Evolutionary conservation across 2,797 vertebrate species (phyloP).

Genomic region (Linurgus olivaceus): DNA sequence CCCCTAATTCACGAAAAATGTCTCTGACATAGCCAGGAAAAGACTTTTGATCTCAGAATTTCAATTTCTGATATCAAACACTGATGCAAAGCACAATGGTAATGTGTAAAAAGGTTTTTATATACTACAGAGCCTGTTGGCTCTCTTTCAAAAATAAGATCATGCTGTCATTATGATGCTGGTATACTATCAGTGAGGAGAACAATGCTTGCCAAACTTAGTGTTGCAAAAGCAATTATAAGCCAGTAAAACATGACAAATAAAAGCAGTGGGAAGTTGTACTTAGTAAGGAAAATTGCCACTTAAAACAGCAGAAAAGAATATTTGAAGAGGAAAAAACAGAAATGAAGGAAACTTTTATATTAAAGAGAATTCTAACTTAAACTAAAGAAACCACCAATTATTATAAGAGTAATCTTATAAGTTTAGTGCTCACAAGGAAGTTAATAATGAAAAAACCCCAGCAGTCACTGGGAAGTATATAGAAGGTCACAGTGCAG

Average conservation of each 20-base stretch:
- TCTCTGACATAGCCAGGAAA: neutral
- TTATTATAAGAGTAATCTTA: neutral
- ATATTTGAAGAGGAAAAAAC: neutral
- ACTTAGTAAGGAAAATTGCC: neutral
- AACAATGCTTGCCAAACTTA: neutral
- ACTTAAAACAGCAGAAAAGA: neutral
- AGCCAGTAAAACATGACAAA: neutral
- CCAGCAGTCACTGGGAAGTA: neutral
- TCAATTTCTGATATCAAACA: neutral
- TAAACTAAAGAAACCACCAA: neutral
- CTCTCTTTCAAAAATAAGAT: neutral
- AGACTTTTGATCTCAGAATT: neutral
- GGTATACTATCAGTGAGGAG: neutral
- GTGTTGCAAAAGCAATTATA: neutral
- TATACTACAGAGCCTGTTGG: neutral
- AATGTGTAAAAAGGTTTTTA: neutral
- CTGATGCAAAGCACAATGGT: neutral
- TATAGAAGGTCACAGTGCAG: neutral
- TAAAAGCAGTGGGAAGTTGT: neutral
- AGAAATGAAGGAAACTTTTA: neutral
- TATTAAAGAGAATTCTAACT: neutral
- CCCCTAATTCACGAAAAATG: neutral
- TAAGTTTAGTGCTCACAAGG: neutral
- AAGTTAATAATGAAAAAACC: neutral
- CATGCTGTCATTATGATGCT: neutral